Evolutionary conservation across 92 coral and sea anemone species (phyloP).

Genomic region (Galaxea fascicularis): DNA sequence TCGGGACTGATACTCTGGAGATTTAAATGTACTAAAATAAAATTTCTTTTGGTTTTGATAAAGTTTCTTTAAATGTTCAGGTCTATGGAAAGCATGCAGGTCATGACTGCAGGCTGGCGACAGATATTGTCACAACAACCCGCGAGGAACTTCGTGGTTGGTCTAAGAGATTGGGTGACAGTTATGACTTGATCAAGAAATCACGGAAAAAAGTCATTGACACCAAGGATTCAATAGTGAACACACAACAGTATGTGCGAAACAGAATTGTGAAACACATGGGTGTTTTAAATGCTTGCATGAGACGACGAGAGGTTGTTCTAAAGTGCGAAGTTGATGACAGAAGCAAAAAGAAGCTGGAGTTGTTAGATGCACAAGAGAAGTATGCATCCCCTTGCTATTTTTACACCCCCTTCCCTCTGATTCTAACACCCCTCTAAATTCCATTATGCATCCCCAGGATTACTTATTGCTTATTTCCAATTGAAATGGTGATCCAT

Average conservation of each 20-base stretch:
- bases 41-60: background rate
- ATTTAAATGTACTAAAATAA: too few relatives aligned
- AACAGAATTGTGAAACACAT: constrained; percentile 64
- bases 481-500: too few relatives aligned
- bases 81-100: constrained; percentile 93
- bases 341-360: constrained; percentile 55
- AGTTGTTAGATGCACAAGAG: constrained; percentile 68
- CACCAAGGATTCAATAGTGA: constrained; percentile 51
- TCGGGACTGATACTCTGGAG: too few relatives aligned
- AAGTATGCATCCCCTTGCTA: constrained; percentile 36
- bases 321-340: constrained; percentile 55
- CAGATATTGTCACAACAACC: constrained; percentile 74
- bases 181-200: constrained; percentile 55
- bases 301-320: constrained; percentile 60
- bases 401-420: too few relatives aligned
- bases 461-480: too few relatives aligned
- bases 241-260: constrained; percentile 59
- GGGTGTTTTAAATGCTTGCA: constrained; percentile 48
- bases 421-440: background rate
- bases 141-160: constrained; percentile 72
- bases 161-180: constrained; percentile 65
- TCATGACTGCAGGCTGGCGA: constrained; percentile 86
- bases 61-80: constrained; percentile 30
- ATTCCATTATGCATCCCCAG: too few relatives aligned
- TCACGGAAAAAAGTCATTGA: constrained; percentile 57